Evolutionary conservation across 2,797 vertebrate species (phyloP).

Genomic region (Linurgus olivaceus): DNA sequence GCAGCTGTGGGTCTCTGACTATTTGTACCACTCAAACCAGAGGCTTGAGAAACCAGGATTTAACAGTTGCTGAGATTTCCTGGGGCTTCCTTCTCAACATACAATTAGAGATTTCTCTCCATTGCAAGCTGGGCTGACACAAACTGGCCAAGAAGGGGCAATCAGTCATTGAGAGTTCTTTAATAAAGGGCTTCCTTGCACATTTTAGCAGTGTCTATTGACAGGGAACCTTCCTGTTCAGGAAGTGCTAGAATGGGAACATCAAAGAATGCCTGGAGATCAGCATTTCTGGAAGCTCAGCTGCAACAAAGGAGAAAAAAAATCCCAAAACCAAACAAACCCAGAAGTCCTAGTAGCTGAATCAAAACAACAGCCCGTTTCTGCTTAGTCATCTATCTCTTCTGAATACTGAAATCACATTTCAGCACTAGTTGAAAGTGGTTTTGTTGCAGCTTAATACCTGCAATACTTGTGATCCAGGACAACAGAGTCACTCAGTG

Average conservation of each 20-base stretch:
- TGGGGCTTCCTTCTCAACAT: not conserved
- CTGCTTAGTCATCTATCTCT: not conserved
- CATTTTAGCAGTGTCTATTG: constrained; percentile 1
- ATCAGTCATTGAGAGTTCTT: not conserved
- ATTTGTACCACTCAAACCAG: not conserved
- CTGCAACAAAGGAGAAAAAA: not conserved
- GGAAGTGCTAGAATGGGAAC: not conserved
- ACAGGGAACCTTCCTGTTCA: constrained; percentile 6
- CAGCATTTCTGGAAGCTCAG: constrained; percentile 3
- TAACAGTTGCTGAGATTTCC: not conserved
- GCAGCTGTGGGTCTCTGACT: not conserved
- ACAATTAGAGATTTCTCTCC: not conserved
- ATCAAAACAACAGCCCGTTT: not conserved
- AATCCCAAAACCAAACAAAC: not conserved
- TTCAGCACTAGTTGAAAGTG: not conserved
- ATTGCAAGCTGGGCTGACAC: not conserved
- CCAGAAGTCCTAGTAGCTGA: not conserved
- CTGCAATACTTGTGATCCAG: not conserved
- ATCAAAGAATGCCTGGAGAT: not conserved
- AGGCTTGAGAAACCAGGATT: not conserved
- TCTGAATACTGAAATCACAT: not conserved
- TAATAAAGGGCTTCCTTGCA: constrained; percentile 8
- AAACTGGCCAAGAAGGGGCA: constrained; percentile 21
- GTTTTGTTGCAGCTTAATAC: not conserved
- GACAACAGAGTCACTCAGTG: not conserved